A percentile compares a stretch with the other conserved stretches of the same genome.
Evolutionary conservation across 2,797 vertebrate genomes (phyloP).

Genomic region (Varecia variegata): DNA sequence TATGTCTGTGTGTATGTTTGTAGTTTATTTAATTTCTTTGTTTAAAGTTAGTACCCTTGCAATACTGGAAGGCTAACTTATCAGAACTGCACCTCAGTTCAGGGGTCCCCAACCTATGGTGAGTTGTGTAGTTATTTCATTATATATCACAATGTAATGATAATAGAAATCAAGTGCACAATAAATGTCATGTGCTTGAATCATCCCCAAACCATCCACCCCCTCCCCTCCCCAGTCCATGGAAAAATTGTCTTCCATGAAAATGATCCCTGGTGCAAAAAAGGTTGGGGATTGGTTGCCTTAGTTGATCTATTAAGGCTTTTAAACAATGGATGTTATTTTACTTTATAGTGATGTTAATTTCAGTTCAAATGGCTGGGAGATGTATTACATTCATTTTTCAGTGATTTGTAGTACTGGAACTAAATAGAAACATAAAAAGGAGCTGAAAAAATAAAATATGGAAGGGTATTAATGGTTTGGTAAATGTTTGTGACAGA

Average conservation of each 20-base stretch:
- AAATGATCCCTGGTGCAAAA: too few species aligned
- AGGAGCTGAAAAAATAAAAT: neutral
- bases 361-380: neutral
- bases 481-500: neutral
- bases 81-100: neutral
- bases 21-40: neutral
- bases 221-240: too few species aligned
- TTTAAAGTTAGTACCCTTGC: neutral
- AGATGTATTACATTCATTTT: neutral
- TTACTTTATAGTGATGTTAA: accelerated
- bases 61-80: neutral
- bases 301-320: neutral
- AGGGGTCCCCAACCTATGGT: too few species aligned
- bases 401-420: neutral
- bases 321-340: accelerated
- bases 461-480: neutral
- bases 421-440: neutral
- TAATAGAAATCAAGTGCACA: too few species aligned
- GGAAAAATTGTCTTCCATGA: too few species aligned
- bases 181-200: too few species aligned
- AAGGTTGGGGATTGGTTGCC: neutral
- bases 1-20: accelerated
- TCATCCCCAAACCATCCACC: too few species aligned
- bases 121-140: too few species aligned
- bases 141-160: too few species aligned